Conservation (phyloP, 2,113 vertebrate species). For the Calypte anna region DNA sequence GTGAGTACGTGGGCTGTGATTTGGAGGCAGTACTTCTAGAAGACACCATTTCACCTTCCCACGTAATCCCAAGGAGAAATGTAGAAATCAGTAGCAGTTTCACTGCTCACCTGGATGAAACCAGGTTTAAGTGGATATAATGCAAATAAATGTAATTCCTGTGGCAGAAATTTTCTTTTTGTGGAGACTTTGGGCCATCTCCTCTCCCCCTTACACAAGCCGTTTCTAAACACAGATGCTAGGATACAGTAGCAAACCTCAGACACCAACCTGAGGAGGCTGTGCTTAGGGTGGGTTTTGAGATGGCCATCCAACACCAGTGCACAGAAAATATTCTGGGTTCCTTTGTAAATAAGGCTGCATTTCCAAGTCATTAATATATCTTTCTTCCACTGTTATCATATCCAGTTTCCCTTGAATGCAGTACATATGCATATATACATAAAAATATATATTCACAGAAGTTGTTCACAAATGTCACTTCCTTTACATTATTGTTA, state of each 20-base stretch:
- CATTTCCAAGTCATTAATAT: background rate
- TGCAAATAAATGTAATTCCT: background rate
- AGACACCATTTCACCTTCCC: background rate
- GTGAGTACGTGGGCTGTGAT: background rate
- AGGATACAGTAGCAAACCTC: background rate
- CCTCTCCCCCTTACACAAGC: background rate
- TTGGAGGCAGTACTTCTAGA: background rate
- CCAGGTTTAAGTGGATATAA: background rate
- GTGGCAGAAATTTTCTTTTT: background rate
- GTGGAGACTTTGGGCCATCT: background rate
- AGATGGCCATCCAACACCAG: background rate
- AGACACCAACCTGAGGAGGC: background rate
- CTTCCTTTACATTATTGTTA: background rate
- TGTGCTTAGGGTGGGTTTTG: background rate
- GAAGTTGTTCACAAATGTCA: background rate
- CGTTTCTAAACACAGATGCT: background rate
- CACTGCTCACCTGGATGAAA: background rate
- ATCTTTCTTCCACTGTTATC: background rate
- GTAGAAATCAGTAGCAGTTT: background rate
- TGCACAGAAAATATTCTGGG: background rate
- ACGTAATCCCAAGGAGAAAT: background rate
- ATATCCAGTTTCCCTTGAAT: background rate
- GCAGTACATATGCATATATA: background rate
- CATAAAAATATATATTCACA: background rate
- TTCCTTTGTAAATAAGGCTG: background rate